Evolutionary conservation across 2,113 vertebrate species (phyloP).

Genomic region (Myxocyprinus asiaticus): DNA sequence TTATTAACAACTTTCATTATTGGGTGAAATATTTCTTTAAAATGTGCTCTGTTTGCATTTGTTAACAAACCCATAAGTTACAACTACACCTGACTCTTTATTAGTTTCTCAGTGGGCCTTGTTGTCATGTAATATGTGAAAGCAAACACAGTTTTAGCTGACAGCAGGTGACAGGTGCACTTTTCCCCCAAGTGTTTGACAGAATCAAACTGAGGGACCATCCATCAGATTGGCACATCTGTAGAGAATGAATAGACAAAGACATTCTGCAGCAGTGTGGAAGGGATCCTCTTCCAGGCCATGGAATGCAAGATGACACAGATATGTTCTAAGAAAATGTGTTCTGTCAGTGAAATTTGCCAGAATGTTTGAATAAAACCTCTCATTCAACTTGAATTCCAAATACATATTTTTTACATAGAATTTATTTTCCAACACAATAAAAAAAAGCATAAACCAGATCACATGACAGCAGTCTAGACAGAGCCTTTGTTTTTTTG

Average conservation of each 20-base stretch:
- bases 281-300: neutral
- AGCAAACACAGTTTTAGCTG: slow-evolving; percentile 14
- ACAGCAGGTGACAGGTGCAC: slow-evolving; percentile 28
- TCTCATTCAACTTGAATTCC: neutral
- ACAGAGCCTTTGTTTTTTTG: too few relatives aligned
- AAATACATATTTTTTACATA: neutral
- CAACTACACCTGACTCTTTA: too few relatives aligned
- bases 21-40: too few relatives aligned
- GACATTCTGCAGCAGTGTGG: neutral
- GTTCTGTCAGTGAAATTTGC: neutral
- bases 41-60: too few relatives aligned
- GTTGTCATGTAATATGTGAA: neutral
- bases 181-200: slow-evolving; percentile 26
- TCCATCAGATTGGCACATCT: slow-evolving; percentile 4
- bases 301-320: neutral
- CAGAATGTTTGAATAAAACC: neutral
- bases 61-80: too few relatives aligned
- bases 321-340: neutral
- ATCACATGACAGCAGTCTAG: neutral
- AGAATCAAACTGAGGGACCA: slow-evolving; percentile 9
- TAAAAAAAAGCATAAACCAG: neutral
- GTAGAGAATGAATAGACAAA: neutral
- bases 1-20: too few relatives aligned
- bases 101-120: neutral
- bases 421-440: slow-evolving; percentile 1